Percentiles rank a stretch among this genome's conserved stretches.
phyloP scores from a whole-genome alignment of 2,888 invertebrate genomes.

The Pantelozetes paolii region DNA sequence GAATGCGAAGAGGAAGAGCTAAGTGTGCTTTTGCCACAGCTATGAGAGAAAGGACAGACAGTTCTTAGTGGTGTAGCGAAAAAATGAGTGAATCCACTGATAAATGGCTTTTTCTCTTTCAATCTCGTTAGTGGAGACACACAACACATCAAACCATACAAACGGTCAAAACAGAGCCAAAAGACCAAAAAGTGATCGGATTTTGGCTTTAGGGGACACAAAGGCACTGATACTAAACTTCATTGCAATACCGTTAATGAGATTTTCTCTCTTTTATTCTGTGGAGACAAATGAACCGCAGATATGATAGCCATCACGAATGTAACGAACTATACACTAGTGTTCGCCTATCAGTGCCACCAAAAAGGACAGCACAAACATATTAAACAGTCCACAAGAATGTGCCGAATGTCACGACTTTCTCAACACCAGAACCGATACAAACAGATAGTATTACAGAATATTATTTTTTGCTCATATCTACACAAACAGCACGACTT shows the following conservation, averaged over 20 bases:
- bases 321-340: constrained; percentile 24
- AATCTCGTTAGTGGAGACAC: constrained; percentile 25
- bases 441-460: constrained; percentile 5
- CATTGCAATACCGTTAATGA: constrained; percentile 27
- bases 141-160: neutral
- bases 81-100: constrained; percentile 32
- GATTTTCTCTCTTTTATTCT: constrained; percentile 36
- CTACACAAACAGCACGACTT: constrained; percentile 1
- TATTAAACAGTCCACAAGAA: constrained; percentile 30
- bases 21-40: constrained; percentile 27
- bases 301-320: constrained; percentile 30
- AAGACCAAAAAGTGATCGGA: constrained; percentile 7
- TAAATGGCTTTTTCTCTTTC: constrained; percentile 35
- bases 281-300: constrained; percentile 35
- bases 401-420: constrained; percentile 17
- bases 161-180: constrained; percentile 35
- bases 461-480: constrained; percentile 11
- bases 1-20: constrained; percentile 30
- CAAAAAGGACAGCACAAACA: constrained; percentile 31
- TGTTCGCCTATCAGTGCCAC: constrained; percentile 9
- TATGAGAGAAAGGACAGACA: constrained; percentile 4
- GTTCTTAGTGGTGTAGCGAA: neutral
- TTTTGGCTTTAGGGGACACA: constrained; percentile 36
- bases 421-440: neutral
- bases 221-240: constrained; percentile 4